These are phyloP conservation scores for Adelosebastes latens DNA, from an alignment of 2,797 vertebrate species.

Conservation along the genomic window DNA sequence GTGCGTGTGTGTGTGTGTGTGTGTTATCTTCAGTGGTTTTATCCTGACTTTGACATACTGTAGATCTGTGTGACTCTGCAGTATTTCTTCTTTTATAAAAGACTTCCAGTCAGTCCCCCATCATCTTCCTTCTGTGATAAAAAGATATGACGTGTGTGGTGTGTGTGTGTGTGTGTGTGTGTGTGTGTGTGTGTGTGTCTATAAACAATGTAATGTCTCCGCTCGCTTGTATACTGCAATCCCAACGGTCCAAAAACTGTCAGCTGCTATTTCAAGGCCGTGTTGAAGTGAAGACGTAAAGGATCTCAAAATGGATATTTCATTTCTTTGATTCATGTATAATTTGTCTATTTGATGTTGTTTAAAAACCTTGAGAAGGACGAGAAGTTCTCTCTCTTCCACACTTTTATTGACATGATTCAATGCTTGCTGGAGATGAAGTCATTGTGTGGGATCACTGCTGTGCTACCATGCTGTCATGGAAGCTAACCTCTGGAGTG, in stretches of 20 bases:
- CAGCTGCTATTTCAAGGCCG: conserved; percentile 1
- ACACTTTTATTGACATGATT: background rate
- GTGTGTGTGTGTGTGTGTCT: background rate
- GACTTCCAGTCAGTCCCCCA: conserved; percentile 4
- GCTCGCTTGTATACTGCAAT: conserved; percentile 8
- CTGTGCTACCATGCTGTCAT: conserved; percentile 32
- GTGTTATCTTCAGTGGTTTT: conserved; percentile 15
- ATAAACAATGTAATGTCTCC: conserved; percentile 28
- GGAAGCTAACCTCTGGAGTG: conserved; percentile 66
- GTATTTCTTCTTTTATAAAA: conserved; percentile 5
- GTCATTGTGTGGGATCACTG: background rate
- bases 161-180: background rate
- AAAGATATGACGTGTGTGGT: background rate
- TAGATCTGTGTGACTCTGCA: conserved; percentile 10
- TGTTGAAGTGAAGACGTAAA: background rate
- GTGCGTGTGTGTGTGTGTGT: background rate
- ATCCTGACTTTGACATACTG: conserved; percentile 22
- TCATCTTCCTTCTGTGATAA: conserved; percentile 6
- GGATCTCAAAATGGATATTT: background rate
- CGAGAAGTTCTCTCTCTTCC: background rate
- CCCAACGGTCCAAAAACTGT: background rate
- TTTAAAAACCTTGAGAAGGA: background rate
- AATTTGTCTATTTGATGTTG: background rate
- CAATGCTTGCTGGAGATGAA: conserved; percentile 22
- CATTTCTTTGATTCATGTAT: background rate